Conservation (phyloP, 64 coral and sea anemone genomes). For the Montipora efflorescens region DNA sequence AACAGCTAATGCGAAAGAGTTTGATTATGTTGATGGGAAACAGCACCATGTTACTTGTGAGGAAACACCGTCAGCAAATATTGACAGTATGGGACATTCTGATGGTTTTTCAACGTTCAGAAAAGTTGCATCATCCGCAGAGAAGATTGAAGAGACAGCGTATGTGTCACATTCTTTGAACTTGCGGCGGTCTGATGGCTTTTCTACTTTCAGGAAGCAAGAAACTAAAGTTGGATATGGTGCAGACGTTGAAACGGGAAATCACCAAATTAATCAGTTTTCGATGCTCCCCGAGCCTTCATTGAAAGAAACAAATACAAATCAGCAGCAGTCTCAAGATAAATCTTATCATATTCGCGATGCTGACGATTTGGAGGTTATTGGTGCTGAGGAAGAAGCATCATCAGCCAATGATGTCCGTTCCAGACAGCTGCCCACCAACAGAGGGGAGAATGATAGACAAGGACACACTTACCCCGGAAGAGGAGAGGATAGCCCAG, state of each 20-base stretch:
- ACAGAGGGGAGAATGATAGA: not conserved
- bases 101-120: constrained; percentile 39
- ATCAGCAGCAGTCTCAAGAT: not conserved
- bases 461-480: not conserved
- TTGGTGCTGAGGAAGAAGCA: not conserved
- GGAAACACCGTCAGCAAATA: not conserved
- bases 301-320: not conserved
- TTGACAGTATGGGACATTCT: not conserved
- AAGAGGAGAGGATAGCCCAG: not conserved
- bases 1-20: not conserved
- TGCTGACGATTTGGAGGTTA: not conserved
- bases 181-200: constrained; percentile 7
- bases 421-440: not conserved
- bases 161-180: not conserved
- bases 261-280: not conserved
- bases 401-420: not conserved
- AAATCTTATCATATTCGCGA: not conserved
- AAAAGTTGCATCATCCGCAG: not conserved
- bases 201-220: constrained; percentile 28
- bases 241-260: not conserved
- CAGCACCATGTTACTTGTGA: not conserved
- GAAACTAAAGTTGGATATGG: not conserved
- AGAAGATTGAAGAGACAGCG: not conserved
- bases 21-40: not conserved
- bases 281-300: not conserved